A percentile compares a stretch with the other conserved stretches of the same genome.
These are phyloP conservation scores for Teleopsis dalmanni DNA, from an alignment of 1,140 invertebrate genomes.

Conservation along the genomic window DNA sequence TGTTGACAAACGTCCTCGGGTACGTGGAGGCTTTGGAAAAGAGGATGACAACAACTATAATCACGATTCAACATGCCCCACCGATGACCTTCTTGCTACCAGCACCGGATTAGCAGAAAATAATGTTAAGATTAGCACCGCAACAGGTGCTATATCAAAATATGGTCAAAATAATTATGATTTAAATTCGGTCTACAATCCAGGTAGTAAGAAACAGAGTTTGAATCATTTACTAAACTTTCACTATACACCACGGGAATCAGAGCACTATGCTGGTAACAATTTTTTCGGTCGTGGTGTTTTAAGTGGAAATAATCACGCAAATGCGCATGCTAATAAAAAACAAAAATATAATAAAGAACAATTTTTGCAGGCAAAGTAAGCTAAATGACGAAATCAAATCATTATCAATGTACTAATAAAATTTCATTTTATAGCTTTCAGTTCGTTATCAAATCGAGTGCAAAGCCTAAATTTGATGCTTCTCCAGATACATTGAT, in stretches of 20 bases:
- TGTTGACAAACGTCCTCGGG: conserved; percentile 39
- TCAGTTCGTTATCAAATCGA: conserved; percentile 84
- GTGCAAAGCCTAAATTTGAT: conserved; percentile 61
- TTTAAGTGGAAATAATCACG: conserved; percentile 27
- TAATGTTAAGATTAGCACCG: neutral
- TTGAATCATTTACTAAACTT: conserved; percentile 88
- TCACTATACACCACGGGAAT: conserved; percentile 61
- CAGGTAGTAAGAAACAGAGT: conserved; percentile 85
- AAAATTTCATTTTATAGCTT: conserved; percentile 59
- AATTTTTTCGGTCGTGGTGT: conserved; percentile 22
- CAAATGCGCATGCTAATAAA: conserved; percentile 42
- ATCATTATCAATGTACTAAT: neutral
- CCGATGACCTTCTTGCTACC: conserved; percentile 18
- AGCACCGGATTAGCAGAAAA: conserved; percentile 12
- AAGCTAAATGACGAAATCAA: conserved; percentile 17
- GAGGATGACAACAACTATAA: conserved; percentile 8
- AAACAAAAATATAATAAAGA: conserved; percentile 81
- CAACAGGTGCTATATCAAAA: neutral
- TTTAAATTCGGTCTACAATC: conserved; percentile 69
- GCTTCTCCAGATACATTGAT: conserved; percentile 76
- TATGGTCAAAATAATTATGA: conserved; percentile 52
- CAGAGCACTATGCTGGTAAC: conserved; percentile 25
- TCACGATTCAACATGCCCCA: conserved; percentile 15
- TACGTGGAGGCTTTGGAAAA: conserved; percentile 18
- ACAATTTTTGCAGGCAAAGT: conserved; percentile 91